Percentiles rank a stretch among this genome's conserved stretches.
phyloP scores from a whole-genome alignment of 2,797 vertebrate species.

The Cirrhinus mrigala region DNA sequence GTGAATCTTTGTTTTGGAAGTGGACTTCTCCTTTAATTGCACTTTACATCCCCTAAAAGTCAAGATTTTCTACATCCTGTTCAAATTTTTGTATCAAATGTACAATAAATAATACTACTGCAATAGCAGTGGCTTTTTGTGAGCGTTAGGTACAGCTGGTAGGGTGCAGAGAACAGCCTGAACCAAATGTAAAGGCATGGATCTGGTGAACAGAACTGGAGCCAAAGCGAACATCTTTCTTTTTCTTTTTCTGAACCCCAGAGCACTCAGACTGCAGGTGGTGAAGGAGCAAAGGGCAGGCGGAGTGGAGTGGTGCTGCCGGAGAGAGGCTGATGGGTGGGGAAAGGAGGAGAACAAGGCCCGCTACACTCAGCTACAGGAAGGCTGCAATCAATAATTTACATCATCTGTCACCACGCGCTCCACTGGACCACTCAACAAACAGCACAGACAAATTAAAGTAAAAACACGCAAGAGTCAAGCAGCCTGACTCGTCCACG shows the following conservation, averaged over 20 bases:
- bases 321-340: slow-evolving; percentile 55
- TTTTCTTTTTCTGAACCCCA: slow-evolving; percentile 36
- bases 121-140: not conserved
- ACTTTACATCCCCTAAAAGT: not conserved
- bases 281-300: slow-evolving; percentile 53
- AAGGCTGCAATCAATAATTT: slow-evolving; percentile 85
- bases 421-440: slow-evolving; percentile 84
- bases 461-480: slow-evolving; percentile 72
- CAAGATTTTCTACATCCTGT: not conserved
- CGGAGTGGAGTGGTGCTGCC: slow-evolving; percentile 49
- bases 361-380: slow-evolving; percentile 80
- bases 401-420: slow-evolving; percentile 84
- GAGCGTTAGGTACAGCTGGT: not conserved
- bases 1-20: too few species aligned
- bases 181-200: not conserved
- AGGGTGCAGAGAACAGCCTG: not conserved
- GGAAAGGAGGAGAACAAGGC: slow-evolving; percentile 60
- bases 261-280: slow-evolving; percentile 48
- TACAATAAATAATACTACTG: not conserved
- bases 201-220: slow-evolving; percentile 50
- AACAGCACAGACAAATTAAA: slow-evolving; percentile 83
- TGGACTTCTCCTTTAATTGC: too few species aligned
- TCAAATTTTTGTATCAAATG: not conserved
- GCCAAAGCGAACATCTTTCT: slow-evolving; percentile 43
- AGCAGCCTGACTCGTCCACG: slow-evolving; percentile 35